Conservation (phyloP, 2,888 invertebrate genomes). For the Ormyrus labotus region DNA sequence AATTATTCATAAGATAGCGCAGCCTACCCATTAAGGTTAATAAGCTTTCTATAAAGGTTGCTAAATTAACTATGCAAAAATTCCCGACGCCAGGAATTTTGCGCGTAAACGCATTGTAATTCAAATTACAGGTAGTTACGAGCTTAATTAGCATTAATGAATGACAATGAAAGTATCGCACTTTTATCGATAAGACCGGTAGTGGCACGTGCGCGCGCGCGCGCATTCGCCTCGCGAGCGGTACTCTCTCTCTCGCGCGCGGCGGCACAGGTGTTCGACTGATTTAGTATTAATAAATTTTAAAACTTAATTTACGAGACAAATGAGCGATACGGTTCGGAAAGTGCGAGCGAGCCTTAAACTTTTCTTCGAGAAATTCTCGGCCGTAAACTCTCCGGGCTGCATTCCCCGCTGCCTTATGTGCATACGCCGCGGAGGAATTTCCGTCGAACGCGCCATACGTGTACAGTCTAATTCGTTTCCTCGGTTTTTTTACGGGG, state of each 20-base stretch:
- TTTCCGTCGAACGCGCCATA: neutral
- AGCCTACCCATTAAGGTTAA: no score
- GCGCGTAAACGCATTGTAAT: no score
- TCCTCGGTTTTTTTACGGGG: no score
- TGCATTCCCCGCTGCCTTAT: neutral
- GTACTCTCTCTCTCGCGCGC: no score
- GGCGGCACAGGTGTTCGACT: neutral
- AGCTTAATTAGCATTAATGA: neutral
- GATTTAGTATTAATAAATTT: conserved; percentile 37
- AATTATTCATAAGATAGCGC: no score
- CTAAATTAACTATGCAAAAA: no score
- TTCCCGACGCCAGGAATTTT: no score
- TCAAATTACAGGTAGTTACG: no score
- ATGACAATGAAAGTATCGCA: neutral
- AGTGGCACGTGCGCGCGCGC: no score
- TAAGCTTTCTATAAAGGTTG: no score
- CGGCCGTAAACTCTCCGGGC: conserved; percentile 11
- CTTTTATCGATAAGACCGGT: neutral
- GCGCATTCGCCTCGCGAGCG: no score
- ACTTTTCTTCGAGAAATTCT: conserved; percentile 29
- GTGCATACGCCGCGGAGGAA: neutral
- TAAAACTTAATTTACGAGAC: conserved; percentile 19
- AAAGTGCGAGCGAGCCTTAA: neutral
- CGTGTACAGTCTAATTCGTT: no score
- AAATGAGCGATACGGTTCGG: conserved; percentile 21